Evolutionary conservation across 2,113 vertebrate genomes (phyloP).

Genomic region (Sapajus apella): DNA sequence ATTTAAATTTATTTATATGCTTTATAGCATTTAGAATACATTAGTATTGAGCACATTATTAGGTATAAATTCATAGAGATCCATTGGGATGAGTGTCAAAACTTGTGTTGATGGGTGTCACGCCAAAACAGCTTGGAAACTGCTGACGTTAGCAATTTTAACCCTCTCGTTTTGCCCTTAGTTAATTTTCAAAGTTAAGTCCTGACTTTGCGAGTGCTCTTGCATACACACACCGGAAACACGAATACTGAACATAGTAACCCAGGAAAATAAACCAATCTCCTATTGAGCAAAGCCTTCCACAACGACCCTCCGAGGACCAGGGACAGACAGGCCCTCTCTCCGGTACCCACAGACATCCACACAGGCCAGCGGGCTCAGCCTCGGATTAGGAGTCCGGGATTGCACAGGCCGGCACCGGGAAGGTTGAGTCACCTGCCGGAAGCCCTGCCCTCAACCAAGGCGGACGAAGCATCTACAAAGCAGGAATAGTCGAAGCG

Average conservation of each 20-base stretch:
- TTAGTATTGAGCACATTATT: not conserved
- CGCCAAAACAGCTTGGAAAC: not conserved
- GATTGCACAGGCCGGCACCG: not conserved
- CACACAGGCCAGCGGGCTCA: no score
- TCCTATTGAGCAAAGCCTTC: fast-evolving
- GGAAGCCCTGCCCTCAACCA: not conserved
- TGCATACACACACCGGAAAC: not conserved
- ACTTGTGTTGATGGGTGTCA: not conserved
- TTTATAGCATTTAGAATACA: not conserved
- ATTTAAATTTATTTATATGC: not conserved
- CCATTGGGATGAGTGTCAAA: not conserved
- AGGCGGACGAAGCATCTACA: not conserved
- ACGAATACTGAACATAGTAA: not conserved
- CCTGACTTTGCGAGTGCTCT: not conserved
- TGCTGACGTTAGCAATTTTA: not conserved
- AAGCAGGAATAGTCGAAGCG: not conserved
- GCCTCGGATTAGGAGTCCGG: not conserved
- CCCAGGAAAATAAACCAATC: fast-evolving
- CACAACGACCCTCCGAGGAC: not conserved
- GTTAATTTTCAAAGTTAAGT: not conserved
- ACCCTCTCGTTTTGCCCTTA: not conserved
- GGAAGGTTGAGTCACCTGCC: not conserved
- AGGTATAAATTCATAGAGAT: not conserved
- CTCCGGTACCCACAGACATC: fast-evolving
- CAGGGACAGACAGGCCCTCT: fast-evolving